Base-by-base conservation (phyloP, 2,797 vertebrate genomes). In the Girardinus metallicus region DNA sequence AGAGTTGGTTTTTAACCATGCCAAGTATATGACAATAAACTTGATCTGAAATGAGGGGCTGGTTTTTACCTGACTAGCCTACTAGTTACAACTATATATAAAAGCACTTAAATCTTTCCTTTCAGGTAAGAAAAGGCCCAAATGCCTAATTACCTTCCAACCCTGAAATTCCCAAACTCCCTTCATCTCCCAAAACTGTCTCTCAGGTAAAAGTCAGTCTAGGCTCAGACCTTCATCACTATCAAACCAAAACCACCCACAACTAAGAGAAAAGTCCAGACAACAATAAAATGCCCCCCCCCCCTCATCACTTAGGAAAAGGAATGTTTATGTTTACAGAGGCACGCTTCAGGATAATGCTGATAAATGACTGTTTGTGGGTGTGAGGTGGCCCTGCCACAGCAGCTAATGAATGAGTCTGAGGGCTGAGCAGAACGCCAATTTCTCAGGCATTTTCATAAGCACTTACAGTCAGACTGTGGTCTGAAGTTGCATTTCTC, bases 381-480 rank as follows among this genome's bases (percentile, higher is more conserved):
- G 81, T 73, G 85, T 71, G 43, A 89, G 82, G 80, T 83, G 78
- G 83, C 79, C 74, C 73, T 46, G 84, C 85, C 79, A 70, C 66
- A n/a, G 5, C 80, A 55, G 83, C 80, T 91, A 91, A 93, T 89
- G 88, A 94, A 89, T 74, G 86, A 91, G 86, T 2, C 5, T 0
- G 57, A 71, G 70, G 39, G 31, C 16, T 82, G 82, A 68, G 77
- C 85, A 82, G 36, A 85, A 60, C 81, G 77, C 73, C 85, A 90
- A 85, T 90, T 91, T 85, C 90, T 78, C 75, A 81, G 90, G 91
- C 80, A 91, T 92, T 90, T 94, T 90, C 91, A 94, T 82, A 75
- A 86, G 87, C 79, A 26, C 87, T 86, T 80, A 46, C 80, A 93
- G 90, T 88, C 76, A 87, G 91, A 78, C 88, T 86, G 87, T 1